Conservation (phyloP, 2,113 vertebrate genomes). For the Rissa tridactyla region DNA sequence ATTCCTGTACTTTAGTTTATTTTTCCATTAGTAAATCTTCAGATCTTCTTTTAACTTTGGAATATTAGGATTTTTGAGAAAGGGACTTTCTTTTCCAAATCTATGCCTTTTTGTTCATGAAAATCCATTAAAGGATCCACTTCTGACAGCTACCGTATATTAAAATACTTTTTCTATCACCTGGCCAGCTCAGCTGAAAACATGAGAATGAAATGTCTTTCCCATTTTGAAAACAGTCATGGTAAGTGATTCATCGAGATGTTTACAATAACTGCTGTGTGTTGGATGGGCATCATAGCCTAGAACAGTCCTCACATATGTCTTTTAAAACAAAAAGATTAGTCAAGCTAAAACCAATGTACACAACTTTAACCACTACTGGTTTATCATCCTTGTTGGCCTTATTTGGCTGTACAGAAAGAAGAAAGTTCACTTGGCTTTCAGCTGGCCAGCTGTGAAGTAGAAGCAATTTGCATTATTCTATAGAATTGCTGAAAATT, state of each 20-base stretch:
- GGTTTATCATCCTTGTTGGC: neutral
- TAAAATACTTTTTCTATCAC: neutral
- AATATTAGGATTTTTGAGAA: neutral
- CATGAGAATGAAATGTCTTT: neutral
- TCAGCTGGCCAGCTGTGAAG: neutral
- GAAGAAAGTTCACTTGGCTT: neutral
- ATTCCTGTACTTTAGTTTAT: conserved; percentile 13
- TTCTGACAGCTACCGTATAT: neutral
- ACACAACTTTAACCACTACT: neutral
- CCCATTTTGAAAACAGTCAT: neutral
- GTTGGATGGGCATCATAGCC: neutral
- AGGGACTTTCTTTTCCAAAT: neutral
- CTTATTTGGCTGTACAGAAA: neutral
- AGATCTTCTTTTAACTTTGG: neutral
- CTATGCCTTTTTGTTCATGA: neutral
- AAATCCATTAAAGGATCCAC: neutral
- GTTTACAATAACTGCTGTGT: neutral
- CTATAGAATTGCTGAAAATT: neutral
- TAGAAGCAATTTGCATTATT: neutral
- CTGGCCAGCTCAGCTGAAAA: neutral
- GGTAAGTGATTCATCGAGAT: neutral
- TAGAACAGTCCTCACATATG: neutral
- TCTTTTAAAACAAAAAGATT: neutral
- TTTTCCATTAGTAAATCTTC: conserved; percentile 1
- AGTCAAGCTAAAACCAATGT: neutral